Percentiles rank a stretch among this genome's conserved stretches.
Conservation (phyloP, 1,140 invertebrate species). For the Xylocopa sonorina region DNA sequence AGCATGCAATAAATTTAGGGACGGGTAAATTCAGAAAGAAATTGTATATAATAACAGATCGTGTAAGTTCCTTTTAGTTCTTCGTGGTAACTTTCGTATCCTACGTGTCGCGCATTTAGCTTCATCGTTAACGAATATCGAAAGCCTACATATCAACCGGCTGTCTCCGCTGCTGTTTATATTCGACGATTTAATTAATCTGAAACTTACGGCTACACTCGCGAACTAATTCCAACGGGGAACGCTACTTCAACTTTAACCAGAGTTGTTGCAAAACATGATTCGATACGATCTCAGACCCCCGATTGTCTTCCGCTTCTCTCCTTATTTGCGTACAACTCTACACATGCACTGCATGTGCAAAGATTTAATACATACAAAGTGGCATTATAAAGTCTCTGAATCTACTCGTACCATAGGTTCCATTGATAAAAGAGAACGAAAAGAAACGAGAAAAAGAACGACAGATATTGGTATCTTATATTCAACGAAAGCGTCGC, state of each 20-base stretch:
- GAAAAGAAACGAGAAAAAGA: too few relatives aligned
- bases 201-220: slow-evolving; percentile 9
- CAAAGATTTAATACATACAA: too few relatives aligned
- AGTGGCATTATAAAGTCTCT: too few relatives aligned
- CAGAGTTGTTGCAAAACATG: slow-evolving; percentile 11
- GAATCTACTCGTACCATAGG: too few relatives aligned
- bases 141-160: not conserved
- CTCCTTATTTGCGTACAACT: not conserved
- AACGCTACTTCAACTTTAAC: slow-evolving; percentile 14
- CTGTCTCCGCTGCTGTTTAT: slow-evolving; percentile 2
- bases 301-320: not conserved
- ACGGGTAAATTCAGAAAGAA: too few relatives aligned
- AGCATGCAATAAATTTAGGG: too few relatives aligned
- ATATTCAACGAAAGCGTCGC: too few relatives aligned
- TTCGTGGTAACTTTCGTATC: not conserved
- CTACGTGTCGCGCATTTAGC: not conserved
- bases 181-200: slow-evolving; percentile 34
- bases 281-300: not conserved
- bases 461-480: too few relatives aligned
- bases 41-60: too few relatives aligned
- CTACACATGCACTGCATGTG: too few relatives aligned
- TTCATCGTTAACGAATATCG: not conserved
- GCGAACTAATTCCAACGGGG: slow-evolving; percentile 7
- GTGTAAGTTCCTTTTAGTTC: not conserved
- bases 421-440: too few relatives aligned